phyloP scores from a whole-genome alignment of 2,888 invertebrate species.

The Thymelicus sylvestris region DNA sequence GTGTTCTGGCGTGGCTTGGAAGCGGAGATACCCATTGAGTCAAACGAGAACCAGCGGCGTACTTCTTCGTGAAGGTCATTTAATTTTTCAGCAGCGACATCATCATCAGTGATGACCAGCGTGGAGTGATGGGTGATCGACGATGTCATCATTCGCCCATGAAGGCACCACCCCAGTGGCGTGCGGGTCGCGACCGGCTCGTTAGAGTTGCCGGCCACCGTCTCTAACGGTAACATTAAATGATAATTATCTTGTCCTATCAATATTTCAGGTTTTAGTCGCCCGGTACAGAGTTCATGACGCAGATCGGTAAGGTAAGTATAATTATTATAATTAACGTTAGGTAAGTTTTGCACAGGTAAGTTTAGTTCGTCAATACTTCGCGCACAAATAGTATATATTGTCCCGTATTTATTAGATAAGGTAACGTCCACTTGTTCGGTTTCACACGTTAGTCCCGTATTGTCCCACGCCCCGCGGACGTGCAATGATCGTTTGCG shows the following conservation, averaged over 20 bases:
- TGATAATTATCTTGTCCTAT: conserved; percentile 51
- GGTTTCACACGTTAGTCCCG: not conserved
- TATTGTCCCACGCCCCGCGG: conserved; percentile 41
- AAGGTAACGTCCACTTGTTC: conserved; percentile 38
- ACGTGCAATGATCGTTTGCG: conserved; percentile 41
- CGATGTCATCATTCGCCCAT: conserved; percentile 3
- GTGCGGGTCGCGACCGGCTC: conserved; percentile 23
- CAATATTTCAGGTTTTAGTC: conserved; percentile 48
- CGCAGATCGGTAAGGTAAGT: conserved; percentile 29
- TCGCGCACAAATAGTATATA: conserved; percentile 38
- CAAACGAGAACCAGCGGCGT: conserved; percentile 3
- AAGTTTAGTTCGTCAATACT: conserved; percentile 45
- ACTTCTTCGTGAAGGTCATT: not conserved
- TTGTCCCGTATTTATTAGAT: conserved; percentile 36
- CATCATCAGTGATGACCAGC: not conserved
- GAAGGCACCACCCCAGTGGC: conserved; percentile 22
- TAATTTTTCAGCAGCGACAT: not conserved
- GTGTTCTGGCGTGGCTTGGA: conserved; percentile 1
- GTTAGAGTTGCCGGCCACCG: conserved; percentile 7
- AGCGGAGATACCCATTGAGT: not conserved
- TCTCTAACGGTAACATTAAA: conserved; percentile 44
- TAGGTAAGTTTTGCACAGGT: conserved; percentile 39
- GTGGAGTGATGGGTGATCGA: not conserved
- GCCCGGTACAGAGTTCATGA: conserved; percentile 25
- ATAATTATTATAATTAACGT: conserved; percentile 34